Percentiles rank a stretch among this genome's conserved stretches.
These are phyloP conservation scores for Cartodere bifasciata DNA, from an alignment of 2,888 invertebrate genomes.

Conservation along the genomic window DNA sequence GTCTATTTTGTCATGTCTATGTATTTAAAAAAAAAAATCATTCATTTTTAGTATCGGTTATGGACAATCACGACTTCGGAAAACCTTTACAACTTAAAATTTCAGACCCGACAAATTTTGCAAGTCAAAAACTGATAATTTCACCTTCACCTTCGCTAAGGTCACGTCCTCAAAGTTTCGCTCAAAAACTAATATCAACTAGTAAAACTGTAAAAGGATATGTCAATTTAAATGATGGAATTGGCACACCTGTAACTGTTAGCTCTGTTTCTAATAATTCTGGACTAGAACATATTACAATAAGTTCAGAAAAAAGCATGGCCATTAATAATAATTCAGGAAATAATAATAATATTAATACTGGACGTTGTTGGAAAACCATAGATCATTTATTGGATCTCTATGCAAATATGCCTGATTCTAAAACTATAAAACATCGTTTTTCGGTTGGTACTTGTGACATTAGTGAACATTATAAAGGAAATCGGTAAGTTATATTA, in stretches of 20 bases:
- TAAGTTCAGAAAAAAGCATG: constrained; percentile 39
- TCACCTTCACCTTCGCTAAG: constrained; percentile 44
- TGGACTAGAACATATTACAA: constrained; percentile 39
- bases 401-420: constrained; percentile 90
- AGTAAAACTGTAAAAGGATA: constrained; percentile 78
- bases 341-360: too few species aligned
- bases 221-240: constrained; percentile 67
- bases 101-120: too few species aligned
- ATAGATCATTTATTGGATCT: constrained; percentile 83
- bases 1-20: too few species aligned
- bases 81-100: too few species aligned
- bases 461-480: constrained; percentile 55
- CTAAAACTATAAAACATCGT: constrained; percentile 77
- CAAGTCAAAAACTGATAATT: constrained; percentile 34
- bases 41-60: too few species aligned
- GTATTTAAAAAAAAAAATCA: too few species aligned
- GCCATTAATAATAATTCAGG: too few species aligned
- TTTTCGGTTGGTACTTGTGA: constrained; percentile 54
- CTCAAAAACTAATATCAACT: constrained; percentile 74
- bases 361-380: constrained; percentile 79
- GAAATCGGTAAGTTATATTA: too few species aligned
- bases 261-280: constrained; percentile 50
- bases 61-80: too few species aligned
- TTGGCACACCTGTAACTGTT: constrained; percentile 54
- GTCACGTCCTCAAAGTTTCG: constrained; percentile 72